These are phyloP conservation scores for Psittacus erithacus DNA, from an alignment of 2,113 vertebrate species.

Conservation along the genomic window DNA sequence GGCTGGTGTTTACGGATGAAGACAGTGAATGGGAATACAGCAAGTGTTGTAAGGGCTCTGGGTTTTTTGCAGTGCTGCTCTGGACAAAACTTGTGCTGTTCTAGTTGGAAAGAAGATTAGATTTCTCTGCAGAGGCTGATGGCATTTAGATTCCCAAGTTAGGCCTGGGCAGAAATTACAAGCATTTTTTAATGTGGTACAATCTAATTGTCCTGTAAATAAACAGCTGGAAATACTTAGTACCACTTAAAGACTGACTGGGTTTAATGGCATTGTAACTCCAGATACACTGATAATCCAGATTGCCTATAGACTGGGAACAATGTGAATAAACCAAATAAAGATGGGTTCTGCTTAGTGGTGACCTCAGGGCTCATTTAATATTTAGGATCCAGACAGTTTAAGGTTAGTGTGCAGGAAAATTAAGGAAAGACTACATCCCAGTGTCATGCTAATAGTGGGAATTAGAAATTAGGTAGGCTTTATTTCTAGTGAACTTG, in stretches of 20 bases:
- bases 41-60: background rate
- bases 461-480: background rate
- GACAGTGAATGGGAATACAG: no score
- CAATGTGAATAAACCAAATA: background rate
- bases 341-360: background rate
- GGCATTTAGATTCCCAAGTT: background rate
- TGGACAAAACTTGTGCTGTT: background rate
- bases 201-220: background rate
- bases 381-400: background rate
- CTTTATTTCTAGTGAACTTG: background rate
- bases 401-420: background rate
- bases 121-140: background rate
- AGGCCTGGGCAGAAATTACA: background rate
- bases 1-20: accelerated
- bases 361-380: background rate
- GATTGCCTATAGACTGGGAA: background rate
- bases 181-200: background rate
- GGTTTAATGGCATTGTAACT: background rate
- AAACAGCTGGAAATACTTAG: background rate
- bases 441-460: accelerated
- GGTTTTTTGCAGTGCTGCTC: background rate
- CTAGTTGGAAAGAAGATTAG: background rate
- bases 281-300: background rate
- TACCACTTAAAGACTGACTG: background rate
- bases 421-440: background rate